These are phyloP conservation scores for Girardinus metallicus DNA, from an alignment of 2,797 vertebrate species.

Conservation along the genomic window DNA sequence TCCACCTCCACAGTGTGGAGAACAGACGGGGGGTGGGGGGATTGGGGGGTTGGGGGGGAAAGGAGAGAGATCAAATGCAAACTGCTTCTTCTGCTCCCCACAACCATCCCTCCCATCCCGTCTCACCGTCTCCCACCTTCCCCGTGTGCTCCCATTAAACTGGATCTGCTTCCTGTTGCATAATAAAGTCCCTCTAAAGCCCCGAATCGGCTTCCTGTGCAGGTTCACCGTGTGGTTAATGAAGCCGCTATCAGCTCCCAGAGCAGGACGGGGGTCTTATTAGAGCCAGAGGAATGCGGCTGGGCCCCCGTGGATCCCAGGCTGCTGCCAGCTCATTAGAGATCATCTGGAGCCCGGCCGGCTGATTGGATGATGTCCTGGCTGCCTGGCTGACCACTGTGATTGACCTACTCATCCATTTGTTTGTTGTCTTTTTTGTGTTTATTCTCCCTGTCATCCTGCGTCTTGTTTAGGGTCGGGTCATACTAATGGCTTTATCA, in stretches of 20 bases:
- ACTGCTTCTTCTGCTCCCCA: conserved; percentile 10
- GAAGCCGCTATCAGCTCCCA: conserved; percentile 64
- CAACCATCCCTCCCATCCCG: conserved; percentile 2
- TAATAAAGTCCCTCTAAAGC: conserved; percentile 65
- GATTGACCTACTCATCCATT: conserved; percentile 38
- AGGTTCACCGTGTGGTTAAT: conserved; percentile 73
- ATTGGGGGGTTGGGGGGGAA: no score
- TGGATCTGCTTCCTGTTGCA: conserved; percentile 48
- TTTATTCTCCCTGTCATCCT: conserved; percentile 22
- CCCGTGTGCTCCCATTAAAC: conserved; percentile 58
- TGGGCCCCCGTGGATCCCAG: conserved; percentile 54
- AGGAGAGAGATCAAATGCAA: conserved; percentile 55
- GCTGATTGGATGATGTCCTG: conserved; percentile 41
- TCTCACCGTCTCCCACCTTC: conserved; percentile 8
- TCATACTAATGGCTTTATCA: conserved; percentile 8
- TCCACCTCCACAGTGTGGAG: conserved; percentile 47
- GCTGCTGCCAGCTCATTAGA: conserved; percentile 67
- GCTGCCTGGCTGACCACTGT: conserved; percentile 29
- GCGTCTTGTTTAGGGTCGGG: conserved; percentile 15
- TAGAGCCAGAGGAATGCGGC: conserved; percentile 65
- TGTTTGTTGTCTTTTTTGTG: conserved; percentile 16
- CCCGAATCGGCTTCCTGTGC: conserved; percentile 62
- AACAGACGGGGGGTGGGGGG: conserved; percentile 17
- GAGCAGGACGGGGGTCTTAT: conserved; percentile 58
- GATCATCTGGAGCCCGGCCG: conserved; percentile 48